Percentiles rank a stretch among this genome's conserved stretches.
phyloP scores from a whole-genome alignment of 2,888 invertebrate genomes.

The Xiphydria camelus region DNA sequence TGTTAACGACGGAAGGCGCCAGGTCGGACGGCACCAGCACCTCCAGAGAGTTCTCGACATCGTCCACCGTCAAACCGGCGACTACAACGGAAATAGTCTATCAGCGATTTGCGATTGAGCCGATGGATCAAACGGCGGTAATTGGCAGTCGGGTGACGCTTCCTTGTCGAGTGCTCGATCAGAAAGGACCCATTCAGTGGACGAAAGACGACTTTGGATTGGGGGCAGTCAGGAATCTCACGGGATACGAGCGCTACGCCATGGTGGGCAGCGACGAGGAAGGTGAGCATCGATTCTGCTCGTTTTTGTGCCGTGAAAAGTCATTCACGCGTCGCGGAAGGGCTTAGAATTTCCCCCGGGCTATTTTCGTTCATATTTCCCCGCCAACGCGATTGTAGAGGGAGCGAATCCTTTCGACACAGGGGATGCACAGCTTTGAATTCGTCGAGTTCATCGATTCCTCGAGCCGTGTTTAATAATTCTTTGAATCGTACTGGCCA shows the following conservation, averaged over 20 bases:
- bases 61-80: conserved; percentile 41
- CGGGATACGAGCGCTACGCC: conserved; percentile 89
- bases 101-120: conserved; percentile 91
- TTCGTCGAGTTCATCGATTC: too few relatives aligned
- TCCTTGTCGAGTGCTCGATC: conserved; percentile 87
- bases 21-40: conserved; percentile 21
- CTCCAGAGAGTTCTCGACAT: conserved; percentile 31
- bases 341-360: too few relatives aligned
- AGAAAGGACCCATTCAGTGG: conserved; percentile 92
- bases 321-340: too few relatives aligned
- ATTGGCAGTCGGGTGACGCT: conserved; percentile 86
- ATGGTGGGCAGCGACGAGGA: conserved; percentile 97
- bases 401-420: too few relatives aligned
- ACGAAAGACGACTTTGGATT: conserved; percentile 96
- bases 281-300: conserved; percentile 73
- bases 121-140: conserved; percentile 87
- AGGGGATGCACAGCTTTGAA: too few relatives aligned
- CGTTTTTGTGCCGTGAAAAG: too few relatives aligned
- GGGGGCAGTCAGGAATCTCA: conserved; percentile 86
- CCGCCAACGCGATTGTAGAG: too few relatives aligned
- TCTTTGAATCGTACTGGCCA: too few relatives aligned
- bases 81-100: conserved; percentile 53
- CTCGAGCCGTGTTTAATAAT: too few relatives aligned
- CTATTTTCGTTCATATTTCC: too few relatives aligned
- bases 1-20: too few relatives aligned